Conservation (phyloP, 2,113 vertebrate genomes). For the Centropus unirufus region DNA sequence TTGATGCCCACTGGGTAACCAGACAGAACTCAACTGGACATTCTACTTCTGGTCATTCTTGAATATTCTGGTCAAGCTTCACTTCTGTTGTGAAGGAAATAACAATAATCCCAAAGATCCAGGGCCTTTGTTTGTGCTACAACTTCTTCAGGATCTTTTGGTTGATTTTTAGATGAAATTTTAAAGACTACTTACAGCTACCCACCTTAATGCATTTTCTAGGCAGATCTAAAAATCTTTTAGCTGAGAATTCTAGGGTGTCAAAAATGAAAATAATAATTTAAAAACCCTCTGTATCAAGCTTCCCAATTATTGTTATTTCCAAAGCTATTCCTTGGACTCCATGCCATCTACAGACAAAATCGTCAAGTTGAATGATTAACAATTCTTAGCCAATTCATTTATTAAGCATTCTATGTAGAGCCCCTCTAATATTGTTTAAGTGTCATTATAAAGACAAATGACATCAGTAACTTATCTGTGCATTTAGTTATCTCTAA, state of each 20-base stretch:
- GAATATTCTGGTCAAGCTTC: slow-evolving; percentile 67
- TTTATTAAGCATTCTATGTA: neutral
- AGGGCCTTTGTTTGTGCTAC: slow-evolving; percentile 25
- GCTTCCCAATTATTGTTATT: neutral
- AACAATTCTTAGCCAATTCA: neutral
- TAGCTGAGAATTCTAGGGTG: neutral
- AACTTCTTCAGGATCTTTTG: slow-evolving; percentile 57
- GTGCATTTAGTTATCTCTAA: neutral
- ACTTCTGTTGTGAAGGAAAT: slow-evolving; percentile 73
- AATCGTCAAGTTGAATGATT: neutral
- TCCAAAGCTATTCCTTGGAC: neutral
- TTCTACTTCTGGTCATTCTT: slow-evolving; percentile 67
- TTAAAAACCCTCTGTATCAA: neutral
- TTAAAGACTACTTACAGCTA: neutral
- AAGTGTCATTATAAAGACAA: neutral
- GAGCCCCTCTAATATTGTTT: neutral
- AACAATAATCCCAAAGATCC: slow-evolving; percentile 70
- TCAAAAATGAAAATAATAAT: neutral
- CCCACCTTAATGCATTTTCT: neutral
- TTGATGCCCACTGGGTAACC: slow-evolving; percentile 57
- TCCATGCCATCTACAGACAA: neutral
- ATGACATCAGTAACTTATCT: neutral
- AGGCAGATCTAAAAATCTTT: neutral
- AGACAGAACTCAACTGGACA: slow-evolving; percentile 66
- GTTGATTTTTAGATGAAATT: slow-evolving; percentile 10